These are phyloP conservation scores for Dichetophora obliterata DNA, from an alignment of 2,888 invertebrate genomes.

Conservation along the genomic window DNA sequence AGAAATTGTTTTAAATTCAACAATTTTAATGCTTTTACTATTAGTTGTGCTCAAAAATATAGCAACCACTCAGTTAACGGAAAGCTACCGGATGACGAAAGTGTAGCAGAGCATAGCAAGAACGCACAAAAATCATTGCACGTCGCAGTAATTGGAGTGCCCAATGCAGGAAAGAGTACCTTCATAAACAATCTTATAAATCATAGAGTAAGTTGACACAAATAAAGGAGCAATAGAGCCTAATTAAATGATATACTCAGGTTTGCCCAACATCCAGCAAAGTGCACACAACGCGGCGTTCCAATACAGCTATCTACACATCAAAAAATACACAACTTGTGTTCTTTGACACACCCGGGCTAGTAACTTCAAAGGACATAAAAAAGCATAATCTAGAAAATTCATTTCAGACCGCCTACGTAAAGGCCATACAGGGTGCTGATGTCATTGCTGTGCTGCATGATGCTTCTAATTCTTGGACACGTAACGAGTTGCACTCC, in stretches of 20 bases:
- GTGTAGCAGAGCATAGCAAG: slow-evolving; percentile 13
- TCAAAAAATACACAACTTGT: slow-evolving; percentile 87
- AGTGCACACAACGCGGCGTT: slow-evolving; percentile 89
- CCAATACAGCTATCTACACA: slow-evolving; percentile 80
- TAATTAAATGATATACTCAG: slow-evolving; percentile 70
- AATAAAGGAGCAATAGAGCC: no score
- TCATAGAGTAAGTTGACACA: slow-evolving; percentile 74
- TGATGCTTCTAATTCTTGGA: slow-evolving; percentile 81
- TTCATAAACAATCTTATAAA: slow-evolving; percentile 88
- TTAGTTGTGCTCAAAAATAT: slow-evolving; percentile 3
- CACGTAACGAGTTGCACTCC: slow-evolving; percentile 77
- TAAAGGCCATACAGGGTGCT: slow-evolving; percentile 74
- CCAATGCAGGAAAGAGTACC: slow-evolving; percentile 97
- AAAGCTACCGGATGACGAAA: background rate
- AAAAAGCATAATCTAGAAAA: slow-evolving; percentile 72
- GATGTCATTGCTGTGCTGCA: slow-evolving; percentile 89
- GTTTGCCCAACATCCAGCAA: slow-evolving; percentile 91
- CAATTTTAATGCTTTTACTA: slow-evolving; percentile 15
- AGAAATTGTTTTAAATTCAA: slow-evolving; percentile 20
- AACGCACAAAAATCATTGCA: slow-evolving; percentile 56
- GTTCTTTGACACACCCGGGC: slow-evolving; percentile 94
- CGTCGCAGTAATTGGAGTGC: slow-evolving; percentile 90
- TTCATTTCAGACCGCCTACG: slow-evolving; percentile 73
- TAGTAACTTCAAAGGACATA: slow-evolving; percentile 78
- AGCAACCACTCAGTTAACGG: background rate